phyloP scores from a whole-genome alignment of 2,113 vertebrate genomes.

The Psilopsiagon aurifrons region DNA sequence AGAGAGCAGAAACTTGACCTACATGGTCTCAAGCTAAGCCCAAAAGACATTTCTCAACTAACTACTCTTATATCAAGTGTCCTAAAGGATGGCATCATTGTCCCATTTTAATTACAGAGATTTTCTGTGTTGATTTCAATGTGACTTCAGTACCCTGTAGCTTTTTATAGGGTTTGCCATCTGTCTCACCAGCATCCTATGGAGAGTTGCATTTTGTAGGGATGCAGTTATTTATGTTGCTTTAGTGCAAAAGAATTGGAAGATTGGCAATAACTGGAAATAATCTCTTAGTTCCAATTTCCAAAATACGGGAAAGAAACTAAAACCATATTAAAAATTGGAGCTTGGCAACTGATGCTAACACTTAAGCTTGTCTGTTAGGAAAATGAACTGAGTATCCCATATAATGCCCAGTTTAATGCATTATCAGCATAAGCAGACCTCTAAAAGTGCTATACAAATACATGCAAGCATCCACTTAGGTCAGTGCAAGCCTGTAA shows the following conservation, averaged over 20 bases:
- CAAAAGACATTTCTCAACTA: neutral
- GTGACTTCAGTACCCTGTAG: neutral
- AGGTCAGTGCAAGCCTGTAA: neutral
- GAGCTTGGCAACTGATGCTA: neutral
- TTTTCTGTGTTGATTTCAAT: neutral
- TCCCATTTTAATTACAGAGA: neutral
- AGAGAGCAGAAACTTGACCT: neutral
- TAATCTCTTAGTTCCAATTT: neutral
- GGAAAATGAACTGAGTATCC: neutral
- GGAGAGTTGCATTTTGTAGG: neutral
- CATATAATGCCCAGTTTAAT: neutral
- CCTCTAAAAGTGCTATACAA: neutral
- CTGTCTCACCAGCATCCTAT: neutral
- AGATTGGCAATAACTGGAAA: neutral
- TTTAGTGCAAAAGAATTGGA: neutral
- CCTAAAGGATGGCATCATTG: neutral
- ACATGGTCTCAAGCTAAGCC: neutral
- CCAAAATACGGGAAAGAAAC: neutral
- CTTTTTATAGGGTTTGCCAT: neutral
- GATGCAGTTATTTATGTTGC: neutral
- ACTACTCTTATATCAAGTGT: neutral
- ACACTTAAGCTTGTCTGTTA: neutral
- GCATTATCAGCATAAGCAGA: neutral
- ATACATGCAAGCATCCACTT: neutral
- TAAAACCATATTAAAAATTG: neutral